phyloP scores from a whole-genome alignment of 2,888 invertebrate genomes.

The Anagyrus pseudococci region DNA sequence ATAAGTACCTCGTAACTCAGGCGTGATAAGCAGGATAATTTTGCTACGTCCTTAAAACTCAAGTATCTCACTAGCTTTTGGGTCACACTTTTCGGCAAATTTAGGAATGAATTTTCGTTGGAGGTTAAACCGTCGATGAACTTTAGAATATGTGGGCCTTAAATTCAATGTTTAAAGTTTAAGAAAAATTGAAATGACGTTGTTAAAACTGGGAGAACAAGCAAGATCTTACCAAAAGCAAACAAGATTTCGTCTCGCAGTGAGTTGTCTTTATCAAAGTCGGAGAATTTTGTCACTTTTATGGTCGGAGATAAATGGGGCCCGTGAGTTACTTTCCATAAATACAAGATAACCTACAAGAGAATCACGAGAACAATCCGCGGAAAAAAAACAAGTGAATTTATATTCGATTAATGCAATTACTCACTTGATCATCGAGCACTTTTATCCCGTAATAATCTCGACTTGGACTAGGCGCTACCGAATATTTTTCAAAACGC shows the following conservation, averaged over 20 bases:
- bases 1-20: slow-evolving; percentile 42
- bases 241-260: slow-evolving; percentile 50
- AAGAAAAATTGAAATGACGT: neutral
- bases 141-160: slow-evolving; percentile 42
- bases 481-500: slow-evolving; percentile 53
- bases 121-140: slow-evolving; percentile 39
- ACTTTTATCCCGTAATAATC: slow-evolving; percentile 56
- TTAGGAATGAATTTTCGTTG: slow-evolving; percentile 42
- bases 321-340: slow-evolving; percentile 55
- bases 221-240: slow-evolving; percentile 50
- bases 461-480: slow-evolving; percentile 55
- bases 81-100: slow-evolving; percentile 43
- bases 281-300: slow-evolving; percentile 41
- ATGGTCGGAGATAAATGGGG: slow-evolving; percentile 49
- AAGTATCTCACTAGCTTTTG: slow-evolving; percentile 42
- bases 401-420: neutral
- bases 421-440: slow-evolving; percentile 45
- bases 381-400: slow-evolving; percentile 6
- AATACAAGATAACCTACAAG: slow-evolving; percentile 49
- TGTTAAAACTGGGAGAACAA: neutral
- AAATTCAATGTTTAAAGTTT: neutral
- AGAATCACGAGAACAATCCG: no score
- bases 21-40: slow-evolving; percentile 42
- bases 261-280: slow-evolving; percentile 45
- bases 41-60: slow-evolving; percentile 40